Percentiles rank a stretch among this genome's conserved stretches.
phyloP scores from a whole-genome alignment of 2,888 invertebrate genomes.

The Platerodrilus igneus region DNA sequence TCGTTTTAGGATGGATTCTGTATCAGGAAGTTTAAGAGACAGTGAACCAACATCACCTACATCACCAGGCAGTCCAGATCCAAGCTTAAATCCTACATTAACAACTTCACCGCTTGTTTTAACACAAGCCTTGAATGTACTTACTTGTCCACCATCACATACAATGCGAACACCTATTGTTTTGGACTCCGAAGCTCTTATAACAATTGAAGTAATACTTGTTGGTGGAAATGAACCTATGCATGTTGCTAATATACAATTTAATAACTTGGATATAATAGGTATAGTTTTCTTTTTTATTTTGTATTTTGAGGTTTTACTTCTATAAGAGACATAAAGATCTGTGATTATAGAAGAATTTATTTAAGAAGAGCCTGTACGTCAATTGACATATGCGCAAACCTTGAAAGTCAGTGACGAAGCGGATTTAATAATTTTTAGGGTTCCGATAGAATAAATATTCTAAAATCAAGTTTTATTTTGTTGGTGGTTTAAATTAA shows the following conservation, averaged over 20 bases:
- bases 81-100: conserved; percentile 36
- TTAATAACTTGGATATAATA: conserved; percentile 91
- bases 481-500: too few species aligned
- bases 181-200: conserved; percentile 64
- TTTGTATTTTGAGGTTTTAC: too few species aligned
- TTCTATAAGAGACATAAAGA: too few species aligned
- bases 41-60: conserved; percentile 88
- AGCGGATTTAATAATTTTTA: too few species aligned
- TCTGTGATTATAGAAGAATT: too few species aligned
- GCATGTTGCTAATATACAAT: conserved; percentile 82
- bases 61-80: conserved; percentile 73
- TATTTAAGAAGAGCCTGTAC: too few species aligned
- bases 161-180: conserved; percentile 10
- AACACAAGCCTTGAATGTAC: conserved; percentile 52
- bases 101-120: conserved; percentile 54
- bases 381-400: too few species aligned
- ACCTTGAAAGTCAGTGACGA: too few species aligned
- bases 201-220: conserved; percentile 76
- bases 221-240: conserved; percentile 52
- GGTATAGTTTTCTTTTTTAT: conserved; percentile 57
- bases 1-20: conserved; percentile 76
- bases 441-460: too few species aligned
- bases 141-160: conserved; percentile 40
- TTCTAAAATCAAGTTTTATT: too few species aligned
- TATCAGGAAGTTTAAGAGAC: conserved; percentile 86